A percentile compares a stretch with the other conserved stretches of the same genome.
Conservation (phyloP, 2,888 invertebrate genomes). For the Nymphalis polychloros region DNA sequence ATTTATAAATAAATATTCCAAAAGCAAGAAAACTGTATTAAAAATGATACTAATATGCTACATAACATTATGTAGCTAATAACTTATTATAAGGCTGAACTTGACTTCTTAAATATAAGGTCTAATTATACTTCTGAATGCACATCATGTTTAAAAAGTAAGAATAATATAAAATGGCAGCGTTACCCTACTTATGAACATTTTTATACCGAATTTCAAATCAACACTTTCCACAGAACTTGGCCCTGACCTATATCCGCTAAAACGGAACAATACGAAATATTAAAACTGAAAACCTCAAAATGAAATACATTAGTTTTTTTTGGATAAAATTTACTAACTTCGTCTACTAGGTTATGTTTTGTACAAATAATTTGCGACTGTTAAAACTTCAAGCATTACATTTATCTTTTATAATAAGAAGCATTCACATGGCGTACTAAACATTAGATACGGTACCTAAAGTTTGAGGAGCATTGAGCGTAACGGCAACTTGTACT, state of each 20-base stretch:
- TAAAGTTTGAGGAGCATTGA: constrained; percentile 36
- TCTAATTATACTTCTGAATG: no score
- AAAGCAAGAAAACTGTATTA: no score
- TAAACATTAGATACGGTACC: constrained; percentile 19
- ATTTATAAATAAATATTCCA: no score
- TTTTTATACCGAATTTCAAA: neutral
- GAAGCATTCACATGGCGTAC: constrained; percentile 23
- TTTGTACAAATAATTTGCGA: constrained; percentile 1
- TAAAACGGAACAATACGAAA: neutral
- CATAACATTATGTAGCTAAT: no score
- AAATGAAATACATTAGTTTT: neutral
- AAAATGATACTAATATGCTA: no score
- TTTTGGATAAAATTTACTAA: neutral
- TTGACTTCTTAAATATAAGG: no score
- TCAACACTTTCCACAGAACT: neutral
- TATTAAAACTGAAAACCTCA: neutral
- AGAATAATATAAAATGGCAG: neutral
- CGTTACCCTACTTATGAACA: neutral
- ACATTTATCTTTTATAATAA: constrained; percentile 28
- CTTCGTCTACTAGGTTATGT: neutral
- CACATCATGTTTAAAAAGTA: no score
- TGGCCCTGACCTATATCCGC: constrained; percentile 2
- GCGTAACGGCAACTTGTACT: constrained; percentile 35
- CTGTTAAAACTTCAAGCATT: constrained; percentile 20
- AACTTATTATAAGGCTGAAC: no score